Conservation (phyloP, 2,888 invertebrate species). For the Mesorhabditis spiculigera region DNA sequence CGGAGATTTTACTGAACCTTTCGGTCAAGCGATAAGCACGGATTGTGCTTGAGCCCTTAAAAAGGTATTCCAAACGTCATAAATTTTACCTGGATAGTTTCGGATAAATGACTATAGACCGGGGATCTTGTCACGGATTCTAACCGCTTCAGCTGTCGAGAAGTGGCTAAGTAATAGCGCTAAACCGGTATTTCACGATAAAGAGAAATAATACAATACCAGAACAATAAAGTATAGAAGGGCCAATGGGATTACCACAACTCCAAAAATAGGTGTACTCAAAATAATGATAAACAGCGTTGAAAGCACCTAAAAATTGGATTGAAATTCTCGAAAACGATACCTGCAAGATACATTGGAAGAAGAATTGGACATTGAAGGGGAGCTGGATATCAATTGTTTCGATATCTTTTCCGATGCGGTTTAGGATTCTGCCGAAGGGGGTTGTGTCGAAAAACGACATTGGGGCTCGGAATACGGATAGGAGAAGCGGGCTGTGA, state of each 20-base stretch:
- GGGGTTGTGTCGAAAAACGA: constrained; percentile 56
- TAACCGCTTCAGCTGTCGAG: constrained; percentile 70
- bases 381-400: constrained; percentile 55
- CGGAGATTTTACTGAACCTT: constrained; percentile 49
- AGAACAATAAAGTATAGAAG: constrained; percentile 52
- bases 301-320: constrained; percentile 28
- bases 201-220: constrained; percentile 18
- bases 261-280: constrained; percentile 54
- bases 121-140: constrained; percentile 58
- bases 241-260: constrained; percentile 50
- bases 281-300: constrained; percentile 56
- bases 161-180: constrained; percentile 89
- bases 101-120: constrained; percentile 57
- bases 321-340: no score
- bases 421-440: constrained; percentile 54
- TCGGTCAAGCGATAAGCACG: constrained; percentile 51
- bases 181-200: constrained; percentile 59
- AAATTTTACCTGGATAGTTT: constrained; percentile 46
- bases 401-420: constrained; percentile 57
- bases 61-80: not conserved
- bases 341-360: constrained; percentile 49
- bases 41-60: constrained; percentile 49
- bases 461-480: constrained; percentile 57
- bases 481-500: constrained; percentile 52
- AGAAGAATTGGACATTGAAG: constrained; percentile 55